Percentiles rank a stretch among this genome's conserved stretches.
These are phyloP conservation scores for Adelognathus sp. DNA, from an alignment of 2,888 invertebrate genomes.

Conservation along the genomic window DNA sequence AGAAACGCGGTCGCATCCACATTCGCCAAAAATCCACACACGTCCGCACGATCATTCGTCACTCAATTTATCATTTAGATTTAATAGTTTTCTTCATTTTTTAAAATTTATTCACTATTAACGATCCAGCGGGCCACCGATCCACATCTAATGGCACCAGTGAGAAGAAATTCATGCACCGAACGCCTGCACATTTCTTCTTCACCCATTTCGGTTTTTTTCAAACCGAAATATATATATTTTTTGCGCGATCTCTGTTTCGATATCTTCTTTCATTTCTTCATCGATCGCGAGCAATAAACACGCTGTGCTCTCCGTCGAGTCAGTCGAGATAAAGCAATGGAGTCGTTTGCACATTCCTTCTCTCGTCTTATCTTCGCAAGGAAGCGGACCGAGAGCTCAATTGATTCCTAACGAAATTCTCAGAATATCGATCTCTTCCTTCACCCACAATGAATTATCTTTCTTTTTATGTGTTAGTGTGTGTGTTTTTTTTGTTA, in stretches of 20 bases:
- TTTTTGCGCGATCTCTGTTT: not conserved
- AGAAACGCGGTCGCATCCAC: conserved; percentile 69
- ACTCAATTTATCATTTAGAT: conserved; percentile 39
- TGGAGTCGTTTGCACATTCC: not conserved
- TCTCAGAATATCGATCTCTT: conserved; percentile 28
- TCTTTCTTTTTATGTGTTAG: not conserved
- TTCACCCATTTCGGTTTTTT: conserved; percentile 61
- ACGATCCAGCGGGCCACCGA: conserved; percentile 46
- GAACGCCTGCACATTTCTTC: conserved; percentile 56
- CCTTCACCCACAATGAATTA: conserved; percentile 24
- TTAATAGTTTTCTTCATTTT: not conserved
- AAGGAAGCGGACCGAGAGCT: conserved; percentile 22
- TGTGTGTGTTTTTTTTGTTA: conserved; percentile 31
- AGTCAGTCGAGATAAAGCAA: conserved; percentile 23
- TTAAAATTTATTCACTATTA: too few species aligned
- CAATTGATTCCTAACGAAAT: conserved; percentile 38
- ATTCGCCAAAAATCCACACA: conserved; percentile 51
- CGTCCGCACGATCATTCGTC: conserved; percentile 26
- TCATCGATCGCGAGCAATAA: conserved; percentile 11
- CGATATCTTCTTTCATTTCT: not conserved
- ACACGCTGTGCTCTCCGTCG: not conserved
- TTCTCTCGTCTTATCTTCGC: not conserved
- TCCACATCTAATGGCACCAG: conserved; percentile 54
- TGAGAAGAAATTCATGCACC: conserved; percentile 46
- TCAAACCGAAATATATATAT: conserved; percentile 47